A percentile compares a stretch with the other conserved stretches of the same genome.
Evolutionary conservation across 2,888 invertebrate genomes (phyloP).

Genomic region (Diaprepes abbreviatus): DNA sequence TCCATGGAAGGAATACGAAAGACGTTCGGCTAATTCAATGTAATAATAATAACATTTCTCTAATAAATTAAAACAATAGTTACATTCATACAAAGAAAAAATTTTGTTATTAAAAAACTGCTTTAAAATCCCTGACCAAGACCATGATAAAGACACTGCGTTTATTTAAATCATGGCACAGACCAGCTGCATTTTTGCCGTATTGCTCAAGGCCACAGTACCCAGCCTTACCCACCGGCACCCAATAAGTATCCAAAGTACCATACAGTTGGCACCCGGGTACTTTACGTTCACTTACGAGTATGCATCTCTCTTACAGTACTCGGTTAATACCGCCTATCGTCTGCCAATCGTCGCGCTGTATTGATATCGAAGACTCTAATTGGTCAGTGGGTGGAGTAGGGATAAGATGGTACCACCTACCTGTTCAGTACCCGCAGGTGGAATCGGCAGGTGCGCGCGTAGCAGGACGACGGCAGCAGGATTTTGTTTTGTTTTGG

Average conservation of each 20-base stretch:
- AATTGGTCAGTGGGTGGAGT: slow-evolving; percentile 26
- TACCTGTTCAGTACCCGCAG: slow-evolving; percentile 29
- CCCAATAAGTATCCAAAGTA: slow-evolving; percentile 34
- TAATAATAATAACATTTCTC: too few species aligned
- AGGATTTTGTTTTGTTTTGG: slow-evolving; percentile 41
- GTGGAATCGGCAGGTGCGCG: slow-evolving; percentile 45
- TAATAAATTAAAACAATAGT: too few species aligned
- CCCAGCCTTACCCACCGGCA: slow-evolving; percentile 27
- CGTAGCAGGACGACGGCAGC: slow-evolving; percentile 34
- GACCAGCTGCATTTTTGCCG: slow-evolving; percentile 18
- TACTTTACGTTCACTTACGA: slow-evolving; percentile 27
- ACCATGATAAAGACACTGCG: slow-evolving; percentile 16
- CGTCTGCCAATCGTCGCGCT: slow-evolving; percentile 24
- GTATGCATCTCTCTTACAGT: slow-evolving; percentile 12
- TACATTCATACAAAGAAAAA: too few species aligned
- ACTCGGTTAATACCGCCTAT: slow-evolving; percentile 20
- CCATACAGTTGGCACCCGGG: slow-evolving; percentile 29
- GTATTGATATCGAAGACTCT: neutral
- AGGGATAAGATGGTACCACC: slow-evolving; percentile 27
- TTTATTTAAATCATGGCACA: slow-evolving; percentile 27
- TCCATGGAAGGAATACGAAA: too few species aligned
- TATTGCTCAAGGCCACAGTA: slow-evolving; percentile 29
- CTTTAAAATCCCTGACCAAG: slow-evolving; percentile 27
- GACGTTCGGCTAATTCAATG: too few species aligned
- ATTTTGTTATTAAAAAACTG: too few species aligned